Conservation (phyloP, 2,888 invertebrate species). For the Chaetogeoica ovagalla region DNA sequence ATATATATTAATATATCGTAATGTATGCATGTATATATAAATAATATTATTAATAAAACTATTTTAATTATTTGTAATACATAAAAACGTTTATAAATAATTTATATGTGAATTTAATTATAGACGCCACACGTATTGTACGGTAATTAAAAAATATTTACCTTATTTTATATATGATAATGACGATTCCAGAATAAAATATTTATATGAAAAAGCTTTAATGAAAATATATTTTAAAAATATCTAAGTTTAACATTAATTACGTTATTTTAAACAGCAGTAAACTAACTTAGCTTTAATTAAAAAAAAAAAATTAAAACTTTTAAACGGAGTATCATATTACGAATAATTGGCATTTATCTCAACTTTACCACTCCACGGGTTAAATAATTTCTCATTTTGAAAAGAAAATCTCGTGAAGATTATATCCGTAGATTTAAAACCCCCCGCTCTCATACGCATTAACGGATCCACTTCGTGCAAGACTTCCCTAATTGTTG, state of each 20-base stretch:
- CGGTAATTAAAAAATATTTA: not conserved
- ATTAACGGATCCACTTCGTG: not conserved
- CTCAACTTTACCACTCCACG: slow-evolving; percentile 1
- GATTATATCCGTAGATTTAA: slow-evolving; percentile 27
- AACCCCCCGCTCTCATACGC: slow-evolving; percentile 3
- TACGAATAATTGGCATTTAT: slow-evolving; percentile 32
- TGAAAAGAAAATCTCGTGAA: slow-evolving; percentile 29
- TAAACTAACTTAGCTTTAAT: not conserved
- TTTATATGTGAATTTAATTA: too few species aligned
- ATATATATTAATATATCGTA: too few species aligned
- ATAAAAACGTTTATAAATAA: too few species aligned
- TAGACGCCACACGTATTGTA: not conserved
- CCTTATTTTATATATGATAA: not conserved
- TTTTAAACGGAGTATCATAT: slow-evolving; percentile 5
- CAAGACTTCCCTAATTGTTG: not conserved
- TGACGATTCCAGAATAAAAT: too few species aligned
- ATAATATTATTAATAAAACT: too few species aligned
- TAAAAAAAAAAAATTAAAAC: slow-evolving; percentile 13
- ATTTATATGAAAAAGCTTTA: too few species aligned
- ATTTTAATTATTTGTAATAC: too few species aligned
- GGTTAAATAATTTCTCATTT: slow-evolving; percentile 24
- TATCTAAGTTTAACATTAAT: too few species aligned
- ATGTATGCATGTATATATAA: too few species aligned
- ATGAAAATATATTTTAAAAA: too few species aligned
- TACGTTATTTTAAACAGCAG: too few species aligned